Conservation (phyloP, 2,797 vertebrate genomes). For the Phrynocephalus vlangalii region DNA sequence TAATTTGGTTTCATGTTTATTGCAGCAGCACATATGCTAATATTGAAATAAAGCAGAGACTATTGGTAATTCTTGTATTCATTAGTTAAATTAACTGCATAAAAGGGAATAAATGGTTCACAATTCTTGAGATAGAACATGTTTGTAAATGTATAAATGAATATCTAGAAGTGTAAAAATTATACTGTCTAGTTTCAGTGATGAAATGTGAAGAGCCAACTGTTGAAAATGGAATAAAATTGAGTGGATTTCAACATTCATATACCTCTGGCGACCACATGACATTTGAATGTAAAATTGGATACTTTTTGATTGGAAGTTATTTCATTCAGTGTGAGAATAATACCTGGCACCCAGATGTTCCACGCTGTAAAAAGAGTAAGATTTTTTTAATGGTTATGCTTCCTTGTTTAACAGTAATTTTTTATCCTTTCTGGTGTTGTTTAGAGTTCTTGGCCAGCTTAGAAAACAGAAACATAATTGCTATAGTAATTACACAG, state of each 20-base stretch:
- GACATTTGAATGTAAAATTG: constrained; percentile 42
- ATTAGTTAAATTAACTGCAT: background rate
- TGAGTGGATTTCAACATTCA: background rate
- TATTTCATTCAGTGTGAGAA: constrained; percentile 32
- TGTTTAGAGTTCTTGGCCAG: background rate
- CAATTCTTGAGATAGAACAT: background rate
- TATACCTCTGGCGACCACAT: constrained; percentile 37
- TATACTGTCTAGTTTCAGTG: constrained; percentile 46
- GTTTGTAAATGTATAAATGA: background rate
- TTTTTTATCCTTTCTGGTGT: background rate
- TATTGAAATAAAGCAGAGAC: too few relatives aligned
- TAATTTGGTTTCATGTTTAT: background rate
- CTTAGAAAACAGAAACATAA: too few relatives aligned
- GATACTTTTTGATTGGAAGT: constrained; percentile 51
- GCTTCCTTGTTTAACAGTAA: background rate
- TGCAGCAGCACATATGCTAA: too few relatives aligned
- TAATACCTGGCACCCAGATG: constrained; percentile 46
- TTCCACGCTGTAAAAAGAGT: constrained; percentile 66
- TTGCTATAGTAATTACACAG: too few relatives aligned
- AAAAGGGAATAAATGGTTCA: background rate
- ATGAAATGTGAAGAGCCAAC: constrained; percentile 40
- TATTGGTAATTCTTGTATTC: background rate
- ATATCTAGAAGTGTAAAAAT: background rate
- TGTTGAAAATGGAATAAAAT: constrained; percentile 20
- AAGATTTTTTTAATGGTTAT: constrained; percentile 1